Evolutionary conservation across 2,797 vertebrate species (phyloP).

Genomic region (Sus cebifrons): DNA sequence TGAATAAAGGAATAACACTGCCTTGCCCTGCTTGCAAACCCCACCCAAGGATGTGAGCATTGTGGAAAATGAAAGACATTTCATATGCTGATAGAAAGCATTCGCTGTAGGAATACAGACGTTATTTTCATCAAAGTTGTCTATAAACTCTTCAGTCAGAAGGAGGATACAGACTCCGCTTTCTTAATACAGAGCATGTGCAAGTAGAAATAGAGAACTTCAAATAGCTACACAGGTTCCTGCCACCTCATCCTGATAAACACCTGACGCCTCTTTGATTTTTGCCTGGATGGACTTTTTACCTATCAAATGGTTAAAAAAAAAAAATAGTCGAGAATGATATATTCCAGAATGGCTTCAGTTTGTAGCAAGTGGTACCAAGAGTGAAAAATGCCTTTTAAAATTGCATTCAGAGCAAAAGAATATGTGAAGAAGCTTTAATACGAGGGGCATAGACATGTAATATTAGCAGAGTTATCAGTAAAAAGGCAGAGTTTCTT

Average conservation of each 20-base stretch:
- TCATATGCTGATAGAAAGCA: neutral
- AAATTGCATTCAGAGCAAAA: slow-evolving; percentile 33
- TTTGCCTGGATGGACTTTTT: neutral
- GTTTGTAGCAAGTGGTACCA: neutral
- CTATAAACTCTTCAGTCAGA: neutral
- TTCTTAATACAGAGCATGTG: neutral
- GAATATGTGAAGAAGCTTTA: neutral
- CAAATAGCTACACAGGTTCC: neutral
- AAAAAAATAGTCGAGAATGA: neutral
- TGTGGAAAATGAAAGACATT: neutral
- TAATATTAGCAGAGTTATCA: neutral
- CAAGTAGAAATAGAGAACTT: neutral
- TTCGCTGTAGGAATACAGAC: neutral
- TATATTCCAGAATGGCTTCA: neutral
- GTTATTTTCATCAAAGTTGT: neutral
- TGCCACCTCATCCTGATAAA: neutral
- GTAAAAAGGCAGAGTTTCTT: neutral
- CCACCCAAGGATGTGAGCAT: neutral
- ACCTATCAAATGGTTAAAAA: neutral
- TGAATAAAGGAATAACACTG: neutral
- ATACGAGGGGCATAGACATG: too few species aligned
- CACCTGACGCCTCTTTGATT: neutral
- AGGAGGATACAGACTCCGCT: neutral
- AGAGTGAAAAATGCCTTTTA: neutral
- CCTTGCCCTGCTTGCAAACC: neutral